Evolutionary conservation across 2,888 invertebrate genomes (phyloP).

Genomic region (Campoplex nolae): DNA sequence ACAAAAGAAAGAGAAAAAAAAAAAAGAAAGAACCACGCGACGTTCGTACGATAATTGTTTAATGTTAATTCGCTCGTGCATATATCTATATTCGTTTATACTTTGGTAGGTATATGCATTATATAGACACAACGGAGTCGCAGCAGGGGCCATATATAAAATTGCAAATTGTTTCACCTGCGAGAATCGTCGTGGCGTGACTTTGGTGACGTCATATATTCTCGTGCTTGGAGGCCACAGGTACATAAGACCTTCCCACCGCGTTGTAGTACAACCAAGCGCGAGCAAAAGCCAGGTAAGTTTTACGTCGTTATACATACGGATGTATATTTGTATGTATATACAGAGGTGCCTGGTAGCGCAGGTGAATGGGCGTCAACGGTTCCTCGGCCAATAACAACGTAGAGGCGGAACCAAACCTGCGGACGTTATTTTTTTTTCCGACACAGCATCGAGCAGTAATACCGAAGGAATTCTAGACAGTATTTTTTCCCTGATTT

Average conservation of each 20-base stretch:
- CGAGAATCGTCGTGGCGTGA: constrained; percentile 77
- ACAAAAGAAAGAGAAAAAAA: background rate
- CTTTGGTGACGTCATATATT: constrained; percentile 78
- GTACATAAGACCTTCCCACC: constrained; percentile 74
- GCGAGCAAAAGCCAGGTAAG: constrained; percentile 29
- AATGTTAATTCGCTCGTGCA: constrained; percentile 51
- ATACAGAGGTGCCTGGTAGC: constrained; percentile 68
- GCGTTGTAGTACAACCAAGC: constrained; percentile 66
- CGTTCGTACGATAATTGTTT: background rate
- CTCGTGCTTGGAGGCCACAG: constrained; percentile 70
- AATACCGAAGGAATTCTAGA: constrained; percentile 45
- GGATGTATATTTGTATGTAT: background rate
- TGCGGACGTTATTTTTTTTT: constrained; percentile 77
- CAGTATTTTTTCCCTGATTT: background rate
- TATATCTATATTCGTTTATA: background rate
- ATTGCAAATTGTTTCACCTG: constrained; percentile 72
- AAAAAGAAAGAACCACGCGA: background rate
- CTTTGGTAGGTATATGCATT: background rate
- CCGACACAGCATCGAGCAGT: constrained; percentile 68
- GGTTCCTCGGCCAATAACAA: constrained; percentile 80
- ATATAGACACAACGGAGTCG: background rate
- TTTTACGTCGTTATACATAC: constrained; percentile 2
- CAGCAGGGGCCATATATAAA: constrained; percentile 39
- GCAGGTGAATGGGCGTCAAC: constrained; percentile 82
- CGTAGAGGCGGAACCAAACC: constrained; percentile 81